phyloP scores from a whole-genome alignment of 1,140 invertebrate species.

The Calycopis cecrops region DNA sequence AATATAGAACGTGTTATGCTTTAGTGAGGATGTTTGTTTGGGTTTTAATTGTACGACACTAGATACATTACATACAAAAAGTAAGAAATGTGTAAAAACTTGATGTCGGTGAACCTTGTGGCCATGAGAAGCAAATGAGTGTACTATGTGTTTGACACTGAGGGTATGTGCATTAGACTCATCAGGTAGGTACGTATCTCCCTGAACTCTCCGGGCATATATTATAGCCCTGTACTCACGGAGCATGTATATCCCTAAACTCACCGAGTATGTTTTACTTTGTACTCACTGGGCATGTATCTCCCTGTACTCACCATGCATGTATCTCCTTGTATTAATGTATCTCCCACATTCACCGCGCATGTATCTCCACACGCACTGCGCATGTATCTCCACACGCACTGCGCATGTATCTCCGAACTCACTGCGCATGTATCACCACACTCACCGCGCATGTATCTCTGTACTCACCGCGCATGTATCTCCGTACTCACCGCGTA shows the following conservation, averaged over 20 bases:
- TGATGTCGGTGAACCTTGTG: too few relatives aligned
- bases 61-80: too few relatives aligned
- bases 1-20: too few relatives aligned
- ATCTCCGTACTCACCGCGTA: too few relatives aligned
- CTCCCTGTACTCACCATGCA: conserved; percentile 2
- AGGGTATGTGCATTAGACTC: too few relatives aligned
- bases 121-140: too few relatives aligned
- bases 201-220: conserved; percentile 96
- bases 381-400: conserved; percentile 78
- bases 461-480: too few relatives aligned
- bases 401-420: conserved; percentile 76
- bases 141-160: too few relatives aligned
- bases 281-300: conserved; percentile 94
- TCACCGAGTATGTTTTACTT: conserved; percentile 96
- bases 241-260: conserved; percentile 98
- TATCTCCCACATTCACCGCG: conserved; percentile 96
- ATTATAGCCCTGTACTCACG: conserved; percentile 93
- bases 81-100: too few relatives aligned
- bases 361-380: conserved; percentile 98
- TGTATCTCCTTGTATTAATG: conserved; percentile 74
- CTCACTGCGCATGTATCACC: conserved; percentile 94
- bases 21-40: too few relatives aligned
- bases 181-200: too few relatives aligned
- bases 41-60: too few relatives aligned
- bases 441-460: not conserved